Base-by-base conservation (phyloP, 2,113 vertebrate genomes). In the Narcine bancroftii region DNA sequence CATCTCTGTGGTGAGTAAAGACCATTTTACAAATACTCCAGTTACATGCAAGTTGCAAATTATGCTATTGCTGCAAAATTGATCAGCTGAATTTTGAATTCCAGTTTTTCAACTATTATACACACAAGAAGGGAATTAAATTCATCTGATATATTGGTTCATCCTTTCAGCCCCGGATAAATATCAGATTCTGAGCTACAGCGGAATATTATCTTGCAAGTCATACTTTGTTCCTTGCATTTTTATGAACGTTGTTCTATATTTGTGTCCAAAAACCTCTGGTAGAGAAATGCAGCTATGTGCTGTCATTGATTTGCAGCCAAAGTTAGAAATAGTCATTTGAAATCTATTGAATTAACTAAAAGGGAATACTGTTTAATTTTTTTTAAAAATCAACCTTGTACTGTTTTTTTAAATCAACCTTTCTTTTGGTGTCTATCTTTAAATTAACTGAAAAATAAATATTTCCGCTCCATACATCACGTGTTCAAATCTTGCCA, bases 1-100 rank as follows among this genome's bases (percentile, higher is more conserved):
- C 98, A 89, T 99, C 99, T 93, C 97, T 99, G 93, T 99, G 99
- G 98, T 99, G 93, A 97, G 95, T 93, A 92, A 2, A 0, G 63
- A 60, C 33, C 36, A 15, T 15, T 11, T 42, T 92, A 92, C 45
- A 85, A 65, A 19, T 83, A 53, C 1, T 89, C 0, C 92, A 10
- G 6, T 36, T 45, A 17, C 65, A 1, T 63, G 42, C 24, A 56
- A 93, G 5, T 92, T 69, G 26, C 19, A 26, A 69, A 92, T 53
- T 93, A 69, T 36, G 93, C 63, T 92, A 0, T 92, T 93, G 69
- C 26, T 92, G 7, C 47, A 42, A 69, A 45, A 33, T 71, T 45
- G 45, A 17, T 26, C 19, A 11, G 63, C 65, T 45, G 21, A 91
- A 47, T 26, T 69, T 24, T 66, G 3, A 6, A 65, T 63, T 13